These are phyloP conservation scores for Araneus ventricosus DNA, from an alignment of 1,140 invertebrate species.

Conservation along the genomic window DNA sequence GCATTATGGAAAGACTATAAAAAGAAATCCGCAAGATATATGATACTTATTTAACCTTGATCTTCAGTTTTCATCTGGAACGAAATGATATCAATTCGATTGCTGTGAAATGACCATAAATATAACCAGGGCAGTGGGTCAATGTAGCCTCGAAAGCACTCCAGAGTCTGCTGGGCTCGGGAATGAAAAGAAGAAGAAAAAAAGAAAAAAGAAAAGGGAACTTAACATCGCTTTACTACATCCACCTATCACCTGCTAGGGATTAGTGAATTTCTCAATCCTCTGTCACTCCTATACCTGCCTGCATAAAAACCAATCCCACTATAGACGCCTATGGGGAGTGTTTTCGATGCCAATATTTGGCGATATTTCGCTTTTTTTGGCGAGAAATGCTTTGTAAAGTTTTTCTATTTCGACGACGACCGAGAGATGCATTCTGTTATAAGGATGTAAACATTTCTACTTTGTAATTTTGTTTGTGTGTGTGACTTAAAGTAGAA, in stretches of 20 bases:
- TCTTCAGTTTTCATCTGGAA: conserved; percentile 39
- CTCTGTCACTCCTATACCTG: background rate
- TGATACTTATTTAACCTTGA: conserved; percentile 33
- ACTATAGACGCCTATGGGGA: too few species aligned
- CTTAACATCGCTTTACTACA: conserved; percentile 2
- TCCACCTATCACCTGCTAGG: background rate
- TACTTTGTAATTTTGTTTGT: too few species aligned
- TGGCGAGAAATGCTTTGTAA: too few species aligned
- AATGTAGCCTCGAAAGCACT: background rate
- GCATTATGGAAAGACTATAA: too few species aligned
- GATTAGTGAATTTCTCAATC: background rate
- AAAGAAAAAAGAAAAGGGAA: background rate
- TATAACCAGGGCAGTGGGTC: conserved; percentile 48
- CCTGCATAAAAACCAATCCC: too few species aligned
- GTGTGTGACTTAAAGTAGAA: too few species aligned
- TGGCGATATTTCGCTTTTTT: too few species aligned
- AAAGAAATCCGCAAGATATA: background rate
- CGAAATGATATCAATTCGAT: background rate
- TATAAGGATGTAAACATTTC: too few species aligned
- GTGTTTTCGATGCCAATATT: too few species aligned
- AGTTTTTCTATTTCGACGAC: too few species aligned
- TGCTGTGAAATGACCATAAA: conserved; percentile 3
- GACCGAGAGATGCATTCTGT: too few species aligned
- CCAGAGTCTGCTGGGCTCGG: background rate
- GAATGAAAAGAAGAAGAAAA: background rate